Evolutionary conservation across 2,888 invertebrate genomes (phyloP).

Genomic region (Netelia virgata): DNA sequence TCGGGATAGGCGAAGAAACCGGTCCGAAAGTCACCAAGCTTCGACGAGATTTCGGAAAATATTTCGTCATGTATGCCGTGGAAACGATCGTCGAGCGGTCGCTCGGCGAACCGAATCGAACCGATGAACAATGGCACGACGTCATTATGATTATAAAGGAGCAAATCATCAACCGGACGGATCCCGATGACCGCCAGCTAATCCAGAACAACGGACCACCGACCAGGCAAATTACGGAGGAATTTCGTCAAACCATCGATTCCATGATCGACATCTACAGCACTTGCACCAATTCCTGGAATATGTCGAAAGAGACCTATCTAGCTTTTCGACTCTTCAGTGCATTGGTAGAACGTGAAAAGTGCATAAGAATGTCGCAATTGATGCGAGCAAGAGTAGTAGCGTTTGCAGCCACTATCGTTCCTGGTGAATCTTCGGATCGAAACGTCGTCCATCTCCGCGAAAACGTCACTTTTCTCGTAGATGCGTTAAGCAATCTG

Average conservation of each 20-base stretch:
- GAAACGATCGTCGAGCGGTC: neutral
- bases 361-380: neutral
- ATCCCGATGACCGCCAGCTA: neutral
- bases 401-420: slow-evolving; percentile 24
- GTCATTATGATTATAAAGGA: neutral
- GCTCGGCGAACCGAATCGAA: neutral
- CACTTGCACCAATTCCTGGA: neutral
- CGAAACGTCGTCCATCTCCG: slow-evolving; percentile 3
- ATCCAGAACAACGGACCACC: neutral
- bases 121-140: slow-evolving; percentile 14
- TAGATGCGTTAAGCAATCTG: neutral
- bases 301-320: neutral
- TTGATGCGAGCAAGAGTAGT: neutral
- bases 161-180: slow-evolving; percentile 1
- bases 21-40: slow-evolving; percentile 4
- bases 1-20: slow-evolving; percentile 10
- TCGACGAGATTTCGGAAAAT: neutral
- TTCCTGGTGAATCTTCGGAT: slow-evolving; percentile 45
- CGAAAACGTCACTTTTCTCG: neutral
- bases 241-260: slow-evolving; percentile 23
- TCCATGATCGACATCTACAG: neutral
- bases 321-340: neutral
- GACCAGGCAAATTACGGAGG: neutral
- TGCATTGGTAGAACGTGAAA: slow-evolving; percentile 5
- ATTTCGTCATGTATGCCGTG: neutral